Base-by-base conservation (phyloP, 2,888 invertebrate species). In the Agriopis leucophaearia region DNA sequence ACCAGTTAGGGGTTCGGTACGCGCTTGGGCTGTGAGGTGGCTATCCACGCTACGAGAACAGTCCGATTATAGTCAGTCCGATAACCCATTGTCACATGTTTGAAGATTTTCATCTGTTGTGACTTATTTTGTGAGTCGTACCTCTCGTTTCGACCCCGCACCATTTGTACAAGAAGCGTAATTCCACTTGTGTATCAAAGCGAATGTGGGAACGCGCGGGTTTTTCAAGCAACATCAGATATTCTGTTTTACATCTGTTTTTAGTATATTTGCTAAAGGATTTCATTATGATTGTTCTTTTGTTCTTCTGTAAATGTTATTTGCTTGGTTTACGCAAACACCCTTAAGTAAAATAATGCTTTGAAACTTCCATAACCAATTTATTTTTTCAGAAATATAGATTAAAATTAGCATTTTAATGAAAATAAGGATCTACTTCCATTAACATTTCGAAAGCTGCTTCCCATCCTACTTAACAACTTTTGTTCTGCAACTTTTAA, bases 121-220 rank as follows among this genome's bases (percentile, higher is more conserved):
- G 18, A 13, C 27, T n/a, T 59, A 50, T 12, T 59, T 36, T 48
- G 40, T 9, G 18, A 40, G 18, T 50, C 13, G 50, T 59, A 87
- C 88, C 87, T 88, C 87, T 86, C 88, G 86, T 88, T 87, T 83
- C 84, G 81, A 64, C 80, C 82, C 85, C 87, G 80, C 86, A 84
- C 87, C 86, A 88, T 90, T 88, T 88, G 89, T 90, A 88, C 84
- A 89, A 88, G 86, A 83, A 77, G 76, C 81, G 79, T 83, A 82
- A 85, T 86, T 83, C 78, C 76, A 74, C 78, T 83, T 78, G 74
- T 73, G 76, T 75, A 69, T 75, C 70, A 73, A 73, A 73, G 74
- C 51, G 66, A 66, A 69, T 65, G 62, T 69, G 58, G 52, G 65
- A 67, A 61, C 57, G 56, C 47, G 64, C 63, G 69, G 60, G 63